Percentiles rank a stretch among this genome's conserved stretches.
Conservation (phyloP, 2,113 vertebrate species). For the Scopus umbretta region DNA sequence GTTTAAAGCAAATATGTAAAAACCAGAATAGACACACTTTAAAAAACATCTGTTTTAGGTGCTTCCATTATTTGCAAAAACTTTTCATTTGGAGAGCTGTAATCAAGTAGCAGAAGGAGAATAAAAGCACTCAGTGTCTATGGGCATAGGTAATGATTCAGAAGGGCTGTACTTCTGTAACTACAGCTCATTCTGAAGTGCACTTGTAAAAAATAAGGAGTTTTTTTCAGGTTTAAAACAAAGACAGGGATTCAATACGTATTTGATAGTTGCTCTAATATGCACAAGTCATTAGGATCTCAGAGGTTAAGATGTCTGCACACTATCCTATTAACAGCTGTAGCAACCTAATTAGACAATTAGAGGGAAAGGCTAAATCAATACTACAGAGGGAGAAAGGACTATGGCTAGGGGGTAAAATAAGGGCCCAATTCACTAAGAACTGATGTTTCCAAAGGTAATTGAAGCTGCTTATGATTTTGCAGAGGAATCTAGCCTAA, state of each 20-base stretch:
- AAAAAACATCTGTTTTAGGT: not conserved
- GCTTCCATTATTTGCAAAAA: not conserved
- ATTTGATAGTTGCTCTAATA: conserved; percentile 64
- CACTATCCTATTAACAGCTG: conserved; percentile 72
- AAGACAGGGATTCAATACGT: conserved; percentile 64
- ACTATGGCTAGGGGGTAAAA: conserved; percentile 24
- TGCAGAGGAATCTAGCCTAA: not conserved
- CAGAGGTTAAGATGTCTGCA: conserved; percentile 69
- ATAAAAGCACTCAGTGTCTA: not conserved
- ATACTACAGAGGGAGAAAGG: conserved; percentile 50
- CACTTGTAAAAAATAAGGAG: conserved; percentile 34
- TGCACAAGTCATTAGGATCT: conserved; percentile 53
- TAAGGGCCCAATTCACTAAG: conserved; percentile 78
- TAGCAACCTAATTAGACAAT: conserved; percentile 79
- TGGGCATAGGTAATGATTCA: not conserved
- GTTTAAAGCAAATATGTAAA: not conserved
- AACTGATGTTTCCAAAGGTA: conserved; percentile 40
- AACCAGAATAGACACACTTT: not conserved
- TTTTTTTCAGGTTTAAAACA: conserved; percentile 61
- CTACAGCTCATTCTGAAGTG: not conserved
- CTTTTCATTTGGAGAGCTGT: not conserved
- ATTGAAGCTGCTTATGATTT: conserved; percentile 10
- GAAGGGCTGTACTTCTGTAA: conserved; percentile 15
- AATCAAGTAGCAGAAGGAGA: conserved; percentile 5
- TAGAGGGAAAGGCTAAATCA: conserved; percentile 75